Percentiles rank a stretch among this genome's conserved stretches.
Evolutionary conservation across 2,888 invertebrate genomes (phyloP).

Genomic region (Epistrophella euchroma): DNA sequence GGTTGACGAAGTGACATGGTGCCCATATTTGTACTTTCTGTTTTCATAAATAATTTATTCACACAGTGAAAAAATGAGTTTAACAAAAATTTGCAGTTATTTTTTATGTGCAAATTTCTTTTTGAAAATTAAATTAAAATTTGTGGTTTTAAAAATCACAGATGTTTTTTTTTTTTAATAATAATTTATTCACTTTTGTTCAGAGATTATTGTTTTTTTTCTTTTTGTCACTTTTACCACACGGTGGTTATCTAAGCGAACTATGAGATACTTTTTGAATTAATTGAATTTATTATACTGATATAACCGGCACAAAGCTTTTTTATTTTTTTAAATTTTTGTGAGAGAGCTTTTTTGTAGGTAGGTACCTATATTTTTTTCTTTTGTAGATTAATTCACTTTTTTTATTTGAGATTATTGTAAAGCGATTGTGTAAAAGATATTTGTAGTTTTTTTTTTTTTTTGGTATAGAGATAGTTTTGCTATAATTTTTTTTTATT

Average conservation of each 20-base stretch:
- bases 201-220: not conserved
- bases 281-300: slow-evolving; percentile 5
- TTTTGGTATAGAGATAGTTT: slow-evolving; percentile 26
- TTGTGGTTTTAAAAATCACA: slow-evolving; percentile 44
- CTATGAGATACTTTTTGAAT: slow-evolving; percentile 31
- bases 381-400: slow-evolving; percentile 22
- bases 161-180: slow-evolving; percentile 3
- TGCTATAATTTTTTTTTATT: slow-evolving; percentile 20
- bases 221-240: slow-evolving; percentile 57
- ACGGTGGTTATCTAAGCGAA: slow-evolving; percentile 71
- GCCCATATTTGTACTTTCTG: slow-evolving; percentile 81
- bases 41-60: slow-evolving; percentile 67
- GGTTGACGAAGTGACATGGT: slow-evolving; percentile 83
- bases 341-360: slow-evolving; percentile 44
- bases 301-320: slow-evolving; percentile 58
- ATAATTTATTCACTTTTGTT: slow-evolving; percentile 40
- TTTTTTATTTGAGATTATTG: slow-evolving; percentile 13
- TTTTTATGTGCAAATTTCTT: slow-evolving; percentile 29
- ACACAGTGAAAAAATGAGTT: slow-evolving; percentile 57
- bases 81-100: slow-evolving; percentile 33
- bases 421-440: slow-evolving; percentile 25
- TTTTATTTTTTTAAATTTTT: not conserved
- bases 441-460: slow-evolving; percentile 17
- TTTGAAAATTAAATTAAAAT: not conserved
- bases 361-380: too few species aligned